Base-by-base conservation (phyloP, 2,113 vertebrate species). In the Podarcis raffonei region DNA sequence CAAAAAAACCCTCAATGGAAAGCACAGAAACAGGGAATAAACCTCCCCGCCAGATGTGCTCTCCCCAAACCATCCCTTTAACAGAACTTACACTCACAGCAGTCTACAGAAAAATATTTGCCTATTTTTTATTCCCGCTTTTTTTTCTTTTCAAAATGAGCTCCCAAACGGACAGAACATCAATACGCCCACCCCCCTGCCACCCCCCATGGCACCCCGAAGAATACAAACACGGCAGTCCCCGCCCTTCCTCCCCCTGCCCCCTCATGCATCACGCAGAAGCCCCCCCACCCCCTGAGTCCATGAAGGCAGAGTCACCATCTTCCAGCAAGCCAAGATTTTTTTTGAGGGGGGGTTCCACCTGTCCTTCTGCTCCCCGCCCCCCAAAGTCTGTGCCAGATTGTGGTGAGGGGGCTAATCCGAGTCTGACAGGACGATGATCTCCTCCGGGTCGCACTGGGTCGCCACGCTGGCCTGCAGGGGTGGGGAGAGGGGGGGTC, bases 381-480 rank as follows among this genome's bases (percentile, higher is more conserved):
- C 83, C 83, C 83, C 11, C 69, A 86, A 76, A 79, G 48, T 48
- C 82, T 69, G 15, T 65, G 69, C 77, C 81, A 81, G 59, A 35
- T 84, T 0, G 53, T 76, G 68, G 75, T 57, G 6, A 25, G 16
- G 66, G 53, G 32, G 76, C 87, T 94, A 98, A 0, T 98, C 98
- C 0, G 98, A 98, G 94, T 98, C 98, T 0, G 98, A 98, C 37
- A 99, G 97, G 78, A 98, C 92, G 66, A 98, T 98, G 95, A 98
- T 97, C 94, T 98, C 98, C 6, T 97, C 97, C 0, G 98, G 98
- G 92, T 98, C 98, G 53, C 97, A 98, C 94, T 98, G 98, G 0
- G 98, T 98, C 53, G 97, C 97, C 90, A 97, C 98, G 59, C 97
- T 97, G 81, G 97, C 96, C 98, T 99, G 96, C 6, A 78, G 2